Evolutionary conservation across 2,888 invertebrate genomes (phyloP), one percentile per base, ranked within the genome.

Genomic region (Hybos culiciformis): DNA sequence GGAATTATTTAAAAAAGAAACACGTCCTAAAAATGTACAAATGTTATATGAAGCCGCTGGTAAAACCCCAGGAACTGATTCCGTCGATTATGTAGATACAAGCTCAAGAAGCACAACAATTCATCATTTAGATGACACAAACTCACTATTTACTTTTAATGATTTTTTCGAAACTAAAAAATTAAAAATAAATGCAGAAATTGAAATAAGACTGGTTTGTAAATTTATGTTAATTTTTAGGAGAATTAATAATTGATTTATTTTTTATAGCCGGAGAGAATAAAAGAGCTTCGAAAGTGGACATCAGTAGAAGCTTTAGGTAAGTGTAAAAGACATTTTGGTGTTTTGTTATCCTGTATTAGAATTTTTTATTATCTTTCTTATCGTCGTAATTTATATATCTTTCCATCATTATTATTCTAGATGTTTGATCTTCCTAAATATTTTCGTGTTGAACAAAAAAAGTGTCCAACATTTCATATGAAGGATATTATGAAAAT

Each of bases 131-230:
- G n/a, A 36, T 36, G 20, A 19, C 14, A 36, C 36, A n/a, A 21
- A 12, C n/a, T 23, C 23, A 9, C n/a, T 36, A 3, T 20, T 36
- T 21, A 20, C 36, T 3, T 20, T 20, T 20, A 4, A 1, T 21
- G 20, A 20, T 36, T 36, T 21, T 12, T 36, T 21, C 14, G 36
- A 36, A 20, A 76, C 73, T 56, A 74, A 82, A 55, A 74, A 75
- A 56, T 78, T 74, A 57, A 76, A 74, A 61, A 72, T 81, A 50
- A 78, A 82, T 62, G 78, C 85, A 53, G 88, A 88, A 63, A 90
- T 90, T 59, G 90, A 90, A 70, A 87, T 86, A 47, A 74, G 81
- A 69, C 75, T 86, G 74, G 90, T 90, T 70, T 81, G 84, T 76
- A 42, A 19, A 26, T 14, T 18, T 40, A 23, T 39, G 18, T 23